Evolutionary conservation across 2,113 vertebrate species (phyloP).

Genomic region (Trichomycterus rosablanca): DNA sequence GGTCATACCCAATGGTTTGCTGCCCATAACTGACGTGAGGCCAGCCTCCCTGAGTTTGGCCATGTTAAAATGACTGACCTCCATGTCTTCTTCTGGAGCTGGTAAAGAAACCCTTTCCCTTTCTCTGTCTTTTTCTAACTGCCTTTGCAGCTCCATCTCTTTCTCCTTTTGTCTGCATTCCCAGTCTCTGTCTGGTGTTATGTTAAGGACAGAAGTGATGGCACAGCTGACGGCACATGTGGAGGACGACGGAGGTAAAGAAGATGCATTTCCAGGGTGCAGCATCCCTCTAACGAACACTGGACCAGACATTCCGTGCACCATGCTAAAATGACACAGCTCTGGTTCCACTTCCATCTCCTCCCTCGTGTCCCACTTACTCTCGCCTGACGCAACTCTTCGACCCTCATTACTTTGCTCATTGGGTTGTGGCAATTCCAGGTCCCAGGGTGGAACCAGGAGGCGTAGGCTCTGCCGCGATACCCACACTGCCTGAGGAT

Average conservation of each 20-base stretch:
- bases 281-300: constrained; percentile 50
- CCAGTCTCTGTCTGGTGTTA: constrained; percentile 59
- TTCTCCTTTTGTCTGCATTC: constrained; percentile 44
- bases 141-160: constrained; percentile 40
- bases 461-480: constrained; percentile 79
- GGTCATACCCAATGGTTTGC: constrained; percentile 54
- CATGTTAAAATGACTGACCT: constrained; percentile 71
- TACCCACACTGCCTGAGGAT: constrained; percentile 75
- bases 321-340: constrained; percentile 73
- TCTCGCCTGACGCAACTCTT: constrained; percentile 56
- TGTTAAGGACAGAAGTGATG: constrained; percentile 37
- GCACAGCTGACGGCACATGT: constrained; percentile 58
- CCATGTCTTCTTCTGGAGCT: constrained; percentile 72
- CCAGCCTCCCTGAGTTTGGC: constrained; percentile 54
- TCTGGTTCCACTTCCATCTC: constrained; percentile 72
- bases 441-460: constrained; percentile 75
- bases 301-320: constrained; percentile 55
- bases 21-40: constrained; percentile 50
- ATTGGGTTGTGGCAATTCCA: constrained; percentile 60
- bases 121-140: constrained; percentile 37
- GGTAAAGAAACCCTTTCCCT: constrained; percentile 51
- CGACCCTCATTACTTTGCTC: constrained; percentile 50
- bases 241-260: constrained; percentile 53
- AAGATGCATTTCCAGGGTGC: constrained; percentile 51
- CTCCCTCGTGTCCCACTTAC: constrained; percentile 60